Conservation (phyloP, 2,888 invertebrate genomes). For the Apocheima hispidaria region DNA sequence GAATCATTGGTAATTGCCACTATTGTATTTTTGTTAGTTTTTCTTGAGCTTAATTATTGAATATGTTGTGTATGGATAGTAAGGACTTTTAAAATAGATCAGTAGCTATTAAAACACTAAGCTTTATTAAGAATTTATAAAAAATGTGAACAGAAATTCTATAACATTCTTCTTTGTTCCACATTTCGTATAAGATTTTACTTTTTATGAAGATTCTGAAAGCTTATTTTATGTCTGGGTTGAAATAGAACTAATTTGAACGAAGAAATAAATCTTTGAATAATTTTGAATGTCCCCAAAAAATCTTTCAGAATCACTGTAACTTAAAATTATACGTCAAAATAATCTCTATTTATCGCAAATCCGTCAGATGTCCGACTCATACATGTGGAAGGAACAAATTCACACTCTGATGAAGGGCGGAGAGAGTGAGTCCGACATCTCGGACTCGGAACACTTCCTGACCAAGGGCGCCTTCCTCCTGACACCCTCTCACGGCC, state of each 20-base stretch:
- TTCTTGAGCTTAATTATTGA: constrained; percentile 24
- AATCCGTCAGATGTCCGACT: constrained; percentile 77
- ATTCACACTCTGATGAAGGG: constrained; percentile 87
- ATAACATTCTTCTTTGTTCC: background rate
- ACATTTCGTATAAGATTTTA: background rate
- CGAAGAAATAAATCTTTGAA: background rate
- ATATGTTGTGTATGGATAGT: constrained; percentile 20
- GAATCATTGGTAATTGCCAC: constrained; percentile 43
- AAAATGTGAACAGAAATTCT: background rate
- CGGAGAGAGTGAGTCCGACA: constrained; percentile 93
- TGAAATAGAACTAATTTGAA: background rate
- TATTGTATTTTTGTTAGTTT: constrained; percentile 61
- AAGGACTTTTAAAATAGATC: background rate
- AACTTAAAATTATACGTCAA: background rate
- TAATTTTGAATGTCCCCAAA: background rate
- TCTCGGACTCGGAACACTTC: constrained; percentile 91
- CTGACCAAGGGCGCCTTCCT: constrained; percentile 94
- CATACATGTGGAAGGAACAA: constrained; percentile 84
- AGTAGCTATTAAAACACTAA: background rate
- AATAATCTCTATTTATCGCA: constrained; percentile 2
- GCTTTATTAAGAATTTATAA: background rate
- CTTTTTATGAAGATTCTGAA: background rate
- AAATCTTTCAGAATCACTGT: constrained; percentile 8
- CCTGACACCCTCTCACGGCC: constrained; percentile 93
- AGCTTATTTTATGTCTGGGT: background rate